Percentiles rank a stretch among this genome's conserved stretches.
Evolutionary conservation across 2,797 vertebrate species (phyloP).

Genomic region (Hemibagrus guttatus): DNA sequence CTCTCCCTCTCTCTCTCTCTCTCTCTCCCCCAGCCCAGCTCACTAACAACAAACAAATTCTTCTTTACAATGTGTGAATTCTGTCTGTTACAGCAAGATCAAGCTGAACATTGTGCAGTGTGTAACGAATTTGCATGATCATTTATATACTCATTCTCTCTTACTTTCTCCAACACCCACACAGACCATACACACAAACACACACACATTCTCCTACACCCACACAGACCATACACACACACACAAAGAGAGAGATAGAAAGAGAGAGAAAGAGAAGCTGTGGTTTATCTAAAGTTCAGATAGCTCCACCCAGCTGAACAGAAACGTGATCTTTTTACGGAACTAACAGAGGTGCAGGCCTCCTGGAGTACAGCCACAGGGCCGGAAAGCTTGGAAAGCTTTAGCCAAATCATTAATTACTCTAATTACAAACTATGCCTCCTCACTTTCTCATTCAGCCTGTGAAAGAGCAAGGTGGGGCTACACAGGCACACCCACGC

Average conservation of each 20-base stretch:
- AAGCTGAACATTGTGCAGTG: background rate
- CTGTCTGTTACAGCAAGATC: background rate
- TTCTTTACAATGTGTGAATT: background rate
- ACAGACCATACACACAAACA: too few relatives aligned
- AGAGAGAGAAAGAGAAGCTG: constrained; percentile 26
- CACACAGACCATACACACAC: constrained; percentile 6
- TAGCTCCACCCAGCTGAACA: constrained; percentile 69
- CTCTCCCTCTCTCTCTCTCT: too few relatives aligned
- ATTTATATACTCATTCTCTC: background rate
- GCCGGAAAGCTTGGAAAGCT: constrained; percentile 71
- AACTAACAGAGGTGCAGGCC: constrained; percentile 64
- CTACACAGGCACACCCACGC: constrained; percentile 39
- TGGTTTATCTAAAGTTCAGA: constrained; percentile 64
- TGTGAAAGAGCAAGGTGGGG: constrained; percentile 48
- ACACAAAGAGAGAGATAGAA: too few relatives aligned
- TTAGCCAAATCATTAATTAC: constrained; percentile 75
- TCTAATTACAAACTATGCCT: constrained; percentile 75
- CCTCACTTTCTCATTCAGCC: constrained; percentile 71
- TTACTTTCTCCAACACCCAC: background rate
- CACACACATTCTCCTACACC: background rate
- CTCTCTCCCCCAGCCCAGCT: too few relatives aligned
- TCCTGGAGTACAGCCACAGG: constrained; percentile 61
- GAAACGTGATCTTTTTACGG: constrained; percentile 75
- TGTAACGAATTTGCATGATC: background rate
- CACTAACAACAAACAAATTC: background rate